phyloP scores from a whole-genome alignment of 1,140 invertebrate species.

The Cyclina sinensis region DNA sequence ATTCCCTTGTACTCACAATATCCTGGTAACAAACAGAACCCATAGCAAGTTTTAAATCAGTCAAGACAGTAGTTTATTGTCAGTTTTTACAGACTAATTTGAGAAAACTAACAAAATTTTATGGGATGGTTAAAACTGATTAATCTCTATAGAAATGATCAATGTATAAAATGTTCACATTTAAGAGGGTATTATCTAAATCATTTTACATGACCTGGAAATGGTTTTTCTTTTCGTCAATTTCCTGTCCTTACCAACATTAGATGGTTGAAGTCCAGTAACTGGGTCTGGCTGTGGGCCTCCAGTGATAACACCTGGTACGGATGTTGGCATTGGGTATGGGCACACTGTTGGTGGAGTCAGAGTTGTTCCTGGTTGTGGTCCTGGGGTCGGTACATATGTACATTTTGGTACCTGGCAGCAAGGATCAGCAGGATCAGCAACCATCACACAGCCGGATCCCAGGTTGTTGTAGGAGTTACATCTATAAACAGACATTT shows the following conservation, averaged over 20 bases:
- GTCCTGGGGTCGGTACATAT: conserved; percentile 72
- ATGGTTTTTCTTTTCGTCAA: too few relatives aligned
- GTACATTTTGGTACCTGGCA: conserved; percentile 76
- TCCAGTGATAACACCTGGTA: conserved; percentile 72
- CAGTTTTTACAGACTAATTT: too few relatives aligned
- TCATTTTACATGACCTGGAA: too few relatives aligned
- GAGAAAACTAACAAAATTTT: too few relatives aligned
- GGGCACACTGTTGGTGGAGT: conserved; percentile 62
- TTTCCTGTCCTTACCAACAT: conserved; percentile 58
- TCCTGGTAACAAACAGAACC: conserved; percentile 42
- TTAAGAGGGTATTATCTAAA: too few relatives aligned
- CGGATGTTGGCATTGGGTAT: conserved; percentile 69
- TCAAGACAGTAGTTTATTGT: too few relatives aligned
- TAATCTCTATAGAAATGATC: too few relatives aligned
- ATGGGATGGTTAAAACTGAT: too few relatives aligned
- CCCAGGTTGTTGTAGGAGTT: conserved; percentile 72
- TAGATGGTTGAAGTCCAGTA: conserved; percentile 65
- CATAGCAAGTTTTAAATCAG: too few relatives aligned
- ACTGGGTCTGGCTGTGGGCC: conserved; percentile 67
- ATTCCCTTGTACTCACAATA: conserved; percentile 78
- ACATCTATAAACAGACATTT: conserved; percentile 68
- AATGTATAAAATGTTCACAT: too few relatives aligned
- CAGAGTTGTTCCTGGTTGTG: conserved; percentile 63
- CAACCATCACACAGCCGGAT: conserved; percentile 69
- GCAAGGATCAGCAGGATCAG: conserved; percentile 75